These are phyloP conservation scores for Trachelus troglodyta DNA, from an alignment of 2,888 invertebrate genomes.

Conservation along the genomic window DNA sequence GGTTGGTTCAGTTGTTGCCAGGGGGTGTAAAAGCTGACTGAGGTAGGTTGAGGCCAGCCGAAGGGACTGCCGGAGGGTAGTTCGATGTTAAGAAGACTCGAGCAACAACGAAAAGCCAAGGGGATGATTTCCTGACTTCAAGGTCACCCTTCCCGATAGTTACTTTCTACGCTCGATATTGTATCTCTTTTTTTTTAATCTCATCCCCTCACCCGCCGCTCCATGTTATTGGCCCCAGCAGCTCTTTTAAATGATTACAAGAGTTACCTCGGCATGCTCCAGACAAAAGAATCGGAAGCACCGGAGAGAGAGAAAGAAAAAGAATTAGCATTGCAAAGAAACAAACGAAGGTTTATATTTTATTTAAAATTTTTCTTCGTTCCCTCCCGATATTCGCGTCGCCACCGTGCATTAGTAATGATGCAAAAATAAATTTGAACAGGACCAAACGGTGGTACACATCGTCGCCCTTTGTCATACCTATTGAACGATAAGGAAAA, in stretches of 20 bases:
- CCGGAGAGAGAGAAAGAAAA: background rate
- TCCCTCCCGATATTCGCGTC: background rate
- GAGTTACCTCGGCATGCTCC: background rate
- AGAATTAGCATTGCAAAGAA: background rate
- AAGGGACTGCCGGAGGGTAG: slow-evolving; percentile 3
- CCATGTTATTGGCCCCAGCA: background rate
- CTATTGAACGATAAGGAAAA: background rate
- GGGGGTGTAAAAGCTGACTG: slow-evolving; percentile 17
- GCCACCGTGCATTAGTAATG: background rate
- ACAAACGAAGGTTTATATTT: background rate
- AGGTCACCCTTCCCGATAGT: slow-evolving; percentile 31
- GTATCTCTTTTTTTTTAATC: background rate
- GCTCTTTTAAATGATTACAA: background rate
- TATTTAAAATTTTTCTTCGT: background rate
- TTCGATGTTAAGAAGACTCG: background rate
- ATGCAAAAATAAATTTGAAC: background rate
- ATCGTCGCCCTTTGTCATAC: background rate
- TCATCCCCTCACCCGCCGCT: background rate
- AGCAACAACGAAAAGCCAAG: slow-evolving; percentile 17
- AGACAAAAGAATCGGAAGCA: background rate
- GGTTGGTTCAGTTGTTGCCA: slow-evolving; percentile 20
- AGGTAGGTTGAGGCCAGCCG: slow-evolving; percentile 12
- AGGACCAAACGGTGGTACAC: background rate
- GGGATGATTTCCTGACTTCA: slow-evolving; percentile 35
- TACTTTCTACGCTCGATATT: background rate